Percentiles rank a stretch among this genome's conserved stretches.
phyloP scores from a whole-genome alignment of 2,888 invertebrate species.

The Coenonympha arcania region DNA sequence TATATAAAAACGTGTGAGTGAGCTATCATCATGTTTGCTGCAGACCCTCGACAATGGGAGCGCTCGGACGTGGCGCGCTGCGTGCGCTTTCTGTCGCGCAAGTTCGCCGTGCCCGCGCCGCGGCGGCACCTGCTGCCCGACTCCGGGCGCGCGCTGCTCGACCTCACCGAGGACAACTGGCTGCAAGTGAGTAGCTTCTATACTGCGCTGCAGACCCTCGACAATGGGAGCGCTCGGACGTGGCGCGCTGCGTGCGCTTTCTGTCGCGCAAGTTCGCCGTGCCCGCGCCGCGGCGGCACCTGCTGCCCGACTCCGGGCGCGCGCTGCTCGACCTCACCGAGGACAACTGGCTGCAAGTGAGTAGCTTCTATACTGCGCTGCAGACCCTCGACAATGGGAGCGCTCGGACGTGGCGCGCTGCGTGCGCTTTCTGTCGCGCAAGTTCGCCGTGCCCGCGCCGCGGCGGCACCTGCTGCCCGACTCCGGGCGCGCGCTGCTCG shows the following conservation, averaged over 20 bases:
- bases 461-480: constrained; percentile 63
- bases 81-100: constrained; percentile 69
- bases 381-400: no score
- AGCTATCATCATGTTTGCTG: no score
- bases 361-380: background rate
- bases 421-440: constrained; percentile 69
- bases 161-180: constrained; percentile 73
- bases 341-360: constrained; percentile 65
- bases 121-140: constrained; percentile 63
- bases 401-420: constrained; percentile 66
- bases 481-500: constrained; percentile 58
- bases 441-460: constrained; percentile 64
- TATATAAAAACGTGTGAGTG: no score
- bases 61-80: constrained; percentile 66
- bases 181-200: constrained; percentile 39
- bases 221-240: constrained; percentile 44
- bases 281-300: constrained; percentile 56
- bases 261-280: constrained; percentile 66
- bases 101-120: constrained; percentile 64
- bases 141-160: constrained; percentile 58
- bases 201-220: constrained; percentile 49
- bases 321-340: constrained; percentile 70
- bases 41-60: no score
- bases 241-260: constrained; percentile 71
- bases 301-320: constrained; percentile 61